Evolutionary conservation across 2,888 invertebrate genomes (phyloP), one percentile per base, ranked within the genome.

Genomic region (Melanophora roralis): DNA sequence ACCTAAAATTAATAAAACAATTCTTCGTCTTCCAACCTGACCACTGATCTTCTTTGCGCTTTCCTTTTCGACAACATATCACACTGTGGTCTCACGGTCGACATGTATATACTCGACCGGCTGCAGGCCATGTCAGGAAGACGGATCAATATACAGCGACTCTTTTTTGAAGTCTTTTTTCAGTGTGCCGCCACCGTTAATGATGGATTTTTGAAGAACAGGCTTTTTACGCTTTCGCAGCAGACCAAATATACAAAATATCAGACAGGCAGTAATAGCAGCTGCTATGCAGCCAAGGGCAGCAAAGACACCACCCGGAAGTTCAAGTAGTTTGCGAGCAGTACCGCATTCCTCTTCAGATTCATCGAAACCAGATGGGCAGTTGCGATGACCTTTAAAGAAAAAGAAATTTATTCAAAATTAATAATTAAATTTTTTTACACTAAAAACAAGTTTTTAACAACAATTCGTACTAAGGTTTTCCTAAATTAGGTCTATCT

Each of bases 31-130:
- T 38, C 23, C 73, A 65, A 40, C 71, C 73, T 71, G 60, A 49
- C 71, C 45, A 62, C 74, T 27, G 32, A 51, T 34, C 11, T 67
- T 27, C 34, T 47, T 23, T 5, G 9, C 21, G 27, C 6, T 6
- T 12, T 16, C 12, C 55, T 75, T 71, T 67, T 62, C 57, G 76
- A 77, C 82, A 81, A 88, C 90, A 90, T 89, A 90, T 94, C 94
- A 95, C 92, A 97, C 96, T 87, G 96, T 96, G 89, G 96, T 96
- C 92, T 96, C 96, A 90, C 96, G 94, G 92, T 97, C 96, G 92
- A 96, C 95, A 91, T 96, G 96, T 89, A 96, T 96, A 91, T 95
- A 96, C 90, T 96, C 96, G 93, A 96, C 96, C 92, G 95, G 94
- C 92, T 95, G 94, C 89, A 93, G 93, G 91, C 95, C 95, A 87